Evolutionary conservation across 2,888 invertebrate genomes (phyloP).

Genomic region (Agrotis ipsilon): DNA sequence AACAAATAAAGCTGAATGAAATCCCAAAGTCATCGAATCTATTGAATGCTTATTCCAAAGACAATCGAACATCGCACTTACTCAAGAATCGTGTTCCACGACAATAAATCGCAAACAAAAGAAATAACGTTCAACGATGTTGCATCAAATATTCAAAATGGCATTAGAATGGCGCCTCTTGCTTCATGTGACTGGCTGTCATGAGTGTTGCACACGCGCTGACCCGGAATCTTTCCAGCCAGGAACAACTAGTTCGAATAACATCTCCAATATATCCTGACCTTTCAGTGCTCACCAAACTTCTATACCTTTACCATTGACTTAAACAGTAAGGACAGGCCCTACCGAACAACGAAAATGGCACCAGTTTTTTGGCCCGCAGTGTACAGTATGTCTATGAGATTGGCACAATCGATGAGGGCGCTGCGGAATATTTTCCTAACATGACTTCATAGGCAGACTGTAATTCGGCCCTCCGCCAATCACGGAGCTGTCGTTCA

Average conservation of each 20-base stretch:
- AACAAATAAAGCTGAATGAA: not conserved
- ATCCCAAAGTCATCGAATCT: not conserved
- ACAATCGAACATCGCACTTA: constrained; percentile 18
- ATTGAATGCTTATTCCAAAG: constrained; percentile 1
- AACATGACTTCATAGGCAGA: no score
- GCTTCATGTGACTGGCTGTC: constrained; percentile 63
- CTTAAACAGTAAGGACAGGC: no score
- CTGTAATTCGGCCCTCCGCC: no score
- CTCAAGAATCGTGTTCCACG: constrained; percentile 42
- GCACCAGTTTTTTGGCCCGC: no score
- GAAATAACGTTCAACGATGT: constrained; percentile 29
- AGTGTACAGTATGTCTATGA: no score
- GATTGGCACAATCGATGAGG: no score
- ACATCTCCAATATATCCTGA: constrained; percentile 69
- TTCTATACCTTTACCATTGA: constrained; percentile 8
- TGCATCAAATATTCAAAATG: constrained; percentile 63
- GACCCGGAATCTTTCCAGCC: constrained; percentile 78
- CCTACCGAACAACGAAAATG: no score
- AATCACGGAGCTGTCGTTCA: no score
- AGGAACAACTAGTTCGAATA: constrained; percentile 74
- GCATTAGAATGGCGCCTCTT: constrained; percentile 56
- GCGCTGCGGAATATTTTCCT: no score
- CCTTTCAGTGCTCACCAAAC: constrained; percentile 45
- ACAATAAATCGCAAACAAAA: constrained; percentile 38
- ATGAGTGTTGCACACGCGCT: constrained; percentile 74